Evolutionary conservation across 1,140 invertebrate species (phyloP), one percentile per base, ranked within the genome.

Genomic region (Drosophila lowei): DNA sequence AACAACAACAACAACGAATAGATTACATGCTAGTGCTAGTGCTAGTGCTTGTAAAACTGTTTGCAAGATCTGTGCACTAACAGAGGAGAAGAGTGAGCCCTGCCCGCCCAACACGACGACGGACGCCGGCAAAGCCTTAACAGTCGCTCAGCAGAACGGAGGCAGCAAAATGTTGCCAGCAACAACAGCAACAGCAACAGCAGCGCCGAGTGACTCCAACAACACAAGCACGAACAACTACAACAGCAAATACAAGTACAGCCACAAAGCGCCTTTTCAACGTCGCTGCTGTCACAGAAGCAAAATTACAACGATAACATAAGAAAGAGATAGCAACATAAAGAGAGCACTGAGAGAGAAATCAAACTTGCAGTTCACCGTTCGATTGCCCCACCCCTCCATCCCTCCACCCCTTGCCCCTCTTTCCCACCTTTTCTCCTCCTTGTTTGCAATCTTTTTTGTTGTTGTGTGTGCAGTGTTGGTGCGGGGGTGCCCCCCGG

Each of bases 301-400:
- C 68, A 77, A 65, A 83, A 71, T 70, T 55, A 70, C 79, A 70
- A 81, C 78, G 56, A 81, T 81, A 81, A 73, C 68, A 74, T 75
- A 83, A 78, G 64, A 48, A 58, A 52, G 34, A 58, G 43, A 67
- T 42, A 73, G 58, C 48, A 53, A 52, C 38, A 44, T 30, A 16
- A 21, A 48, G 43, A 57, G 34, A 60, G 52, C 41, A 13, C 9
- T 48, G 43, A 44, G 23, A 66, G 58, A 68, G 56, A 43, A 53
- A 38, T 54, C 30, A 23, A 18, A 49, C 28, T 16, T 25, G 34
- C 15, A 38, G 38, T 38, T 38, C 34, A 38, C 34, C 34, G n/a
- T 16, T 34, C 38, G 3, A 23, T 25, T 25, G 4, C 23, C 23
- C 4, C 23, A 5, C 11, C 47, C 30, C 41, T 16, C 59, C 63